Base-by-base conservation (phyloP, 2,797 vertebrate genomes). In the Gallinago stenura region DNA sequence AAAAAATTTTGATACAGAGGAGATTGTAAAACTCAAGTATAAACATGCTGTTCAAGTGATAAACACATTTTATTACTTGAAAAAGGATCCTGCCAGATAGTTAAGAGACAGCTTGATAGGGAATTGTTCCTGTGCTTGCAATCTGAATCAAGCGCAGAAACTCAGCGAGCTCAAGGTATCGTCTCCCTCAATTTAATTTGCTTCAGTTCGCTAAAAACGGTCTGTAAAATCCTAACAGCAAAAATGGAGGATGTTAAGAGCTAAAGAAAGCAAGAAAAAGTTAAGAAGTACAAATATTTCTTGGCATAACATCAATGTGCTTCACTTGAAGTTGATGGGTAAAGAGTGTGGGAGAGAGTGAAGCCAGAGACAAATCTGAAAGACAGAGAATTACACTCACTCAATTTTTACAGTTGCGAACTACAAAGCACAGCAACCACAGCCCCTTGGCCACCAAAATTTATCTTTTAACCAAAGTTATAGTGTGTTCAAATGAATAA, bases 231-330 rank as follows among this genome's bases (percentile, higher is more conserved):
- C 53, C 51, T 66, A 83, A 78, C 31, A 78, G 91, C 28, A 95
- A 88, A 87, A 87, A 86, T n/a, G 85, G 83, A 81, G 60, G 70
- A 91, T 78, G 80, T 48, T 83, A 93, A 72, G 50, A 89, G 84
- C 90, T 84, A 95, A 92, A 92, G 84, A 95, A 92, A 95, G 91
- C 60, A 95, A 66, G 73, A 50, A 77, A 64, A 87, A 92, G 58
- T 78, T 78, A 24, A 89, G 82, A 87, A 93, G 93, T 93, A 95
- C 85, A 95, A 91, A 81, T 95, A 94, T 79, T 90, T 82, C 87
- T 85, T 94, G 96, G 97, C 89, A 92, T 71, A 62, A 46, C 12
- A 39, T 80, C 96, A 89, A 56, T 77, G 71, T 72, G 45, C 73
- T 86, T 88, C 61, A 50, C 71, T 95, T 45, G 81, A 83, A 71